These are phyloP conservation scores for Nothocercus julius DNA, from an alignment of 2,113 vertebrate genomes.

Conservation along the genomic window DNA sequence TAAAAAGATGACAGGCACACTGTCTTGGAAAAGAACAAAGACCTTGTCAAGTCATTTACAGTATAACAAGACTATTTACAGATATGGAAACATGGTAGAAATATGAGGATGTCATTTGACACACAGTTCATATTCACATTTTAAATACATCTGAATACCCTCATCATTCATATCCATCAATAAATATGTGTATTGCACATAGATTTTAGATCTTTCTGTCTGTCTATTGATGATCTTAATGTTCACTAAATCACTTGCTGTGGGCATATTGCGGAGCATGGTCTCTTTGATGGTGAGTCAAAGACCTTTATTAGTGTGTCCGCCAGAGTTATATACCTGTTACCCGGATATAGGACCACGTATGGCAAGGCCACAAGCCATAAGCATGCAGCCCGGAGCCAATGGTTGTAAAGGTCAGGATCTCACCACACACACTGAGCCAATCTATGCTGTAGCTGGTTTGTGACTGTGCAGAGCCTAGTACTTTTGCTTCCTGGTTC, in stretches of 20 bases:
- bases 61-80: background rate
- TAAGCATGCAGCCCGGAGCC: too few relatives aligned
- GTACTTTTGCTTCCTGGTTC: too few relatives aligned
- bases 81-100: background rate
- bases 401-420: too few relatives aligned
- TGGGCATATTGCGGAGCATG: too few relatives aligned
- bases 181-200: background rate
- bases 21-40: background rate
- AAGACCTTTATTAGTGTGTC: too few relatives aligned
- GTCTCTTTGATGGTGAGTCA: too few relatives aligned
- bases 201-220: background rate
- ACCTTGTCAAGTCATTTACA: background rate
- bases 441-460: too few relatives aligned
- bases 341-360: too few relatives aligned
- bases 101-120: background rate
- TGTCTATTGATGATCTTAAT: background rate
- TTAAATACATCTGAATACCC: background rate
- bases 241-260: background rate
- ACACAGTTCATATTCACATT: background rate
- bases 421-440: too few relatives aligned
- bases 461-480: too few relatives aligned
- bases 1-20: background rate
- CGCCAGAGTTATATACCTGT: too few relatives aligned
- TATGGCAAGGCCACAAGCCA: too few relatives aligned
- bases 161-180: background rate